phyloP scores from a whole-genome alignment of 2,888 invertebrate genomes.

The Drosophila kanekoi region DNA sequence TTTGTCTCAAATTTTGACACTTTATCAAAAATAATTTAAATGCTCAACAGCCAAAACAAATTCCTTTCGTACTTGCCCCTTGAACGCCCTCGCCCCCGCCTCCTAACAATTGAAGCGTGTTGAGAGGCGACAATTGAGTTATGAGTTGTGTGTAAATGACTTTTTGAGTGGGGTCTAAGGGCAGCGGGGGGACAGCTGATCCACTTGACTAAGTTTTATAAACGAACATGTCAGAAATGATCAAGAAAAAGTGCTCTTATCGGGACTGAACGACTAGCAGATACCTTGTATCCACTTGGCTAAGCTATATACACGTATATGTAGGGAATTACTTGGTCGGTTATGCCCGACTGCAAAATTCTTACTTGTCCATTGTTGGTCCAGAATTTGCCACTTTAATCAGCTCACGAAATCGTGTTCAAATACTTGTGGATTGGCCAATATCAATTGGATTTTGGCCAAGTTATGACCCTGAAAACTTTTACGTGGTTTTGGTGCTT shows the following conservation, averaged over 20 bases:
- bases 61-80: neutral
- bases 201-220: constrained; percentile 25
- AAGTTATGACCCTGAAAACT: constrained; percentile 30
- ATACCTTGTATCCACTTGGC: no score
- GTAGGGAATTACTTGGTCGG: no score
- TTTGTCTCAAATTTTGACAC: constrained; percentile 63
- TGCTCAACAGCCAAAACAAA: constrained; percentile 41
- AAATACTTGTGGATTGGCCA: constrained; percentile 9
- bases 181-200: constrained; percentile 15
- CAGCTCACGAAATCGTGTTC: constrained; percentile 20
- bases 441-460: constrained; percentile 23
- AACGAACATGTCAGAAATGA: neutral
- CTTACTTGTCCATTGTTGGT: no score
- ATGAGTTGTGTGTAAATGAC: constrained; percentile 55
- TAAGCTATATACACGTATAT: no score
- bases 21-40: constrained; percentile 53
- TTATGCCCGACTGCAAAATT: no score
- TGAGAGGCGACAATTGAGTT: constrained; percentile 59
- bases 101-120: constrained; percentile 63
- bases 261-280: no score
- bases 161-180: constrained; percentile 9
- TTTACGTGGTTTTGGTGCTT: neutral
- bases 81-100: neutral
- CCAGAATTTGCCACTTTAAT: constrained; percentile 17
- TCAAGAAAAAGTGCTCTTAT: constrained; percentile 18